These are phyloP conservation scores for Eristalis intricaria DNA, from an alignment of 2,888 invertebrate species.

Conservation along the genomic window DNA sequence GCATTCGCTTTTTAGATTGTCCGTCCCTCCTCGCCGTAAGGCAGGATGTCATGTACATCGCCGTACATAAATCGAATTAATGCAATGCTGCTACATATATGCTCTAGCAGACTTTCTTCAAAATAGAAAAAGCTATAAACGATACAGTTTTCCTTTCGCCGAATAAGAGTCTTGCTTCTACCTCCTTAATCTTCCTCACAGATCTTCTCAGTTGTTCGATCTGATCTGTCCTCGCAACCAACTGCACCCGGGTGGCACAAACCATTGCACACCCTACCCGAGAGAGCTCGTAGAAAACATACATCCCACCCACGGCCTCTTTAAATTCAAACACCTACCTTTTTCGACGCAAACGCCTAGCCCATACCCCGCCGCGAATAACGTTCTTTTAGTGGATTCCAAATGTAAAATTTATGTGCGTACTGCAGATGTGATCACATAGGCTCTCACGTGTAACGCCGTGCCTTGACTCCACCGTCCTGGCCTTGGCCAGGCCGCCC, in stretches of 20 bases:
- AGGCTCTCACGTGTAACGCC: constrained; percentile 48
- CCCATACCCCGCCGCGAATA: constrained; percentile 1
- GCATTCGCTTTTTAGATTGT: no score
- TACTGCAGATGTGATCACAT: constrained; percentile 58
- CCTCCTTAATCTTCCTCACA: no score
- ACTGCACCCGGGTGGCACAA: background rate
- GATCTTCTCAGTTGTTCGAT: no score
- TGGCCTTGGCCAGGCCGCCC: background rate
- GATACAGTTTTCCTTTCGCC: no score
- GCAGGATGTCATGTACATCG: no score
- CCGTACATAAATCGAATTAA: no score
- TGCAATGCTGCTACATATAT: no score
- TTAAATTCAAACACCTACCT: background rate
- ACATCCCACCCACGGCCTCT: background rate
- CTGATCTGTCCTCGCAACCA: background rate
- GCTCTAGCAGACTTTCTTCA: no score
- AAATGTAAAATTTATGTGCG: constrained; percentile 58
- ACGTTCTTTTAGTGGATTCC: constrained; percentile 44
- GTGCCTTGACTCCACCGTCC: background rate
- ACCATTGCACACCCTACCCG: background rate
- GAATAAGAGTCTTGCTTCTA: no score
- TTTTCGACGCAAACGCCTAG: background rate
- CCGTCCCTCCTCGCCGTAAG: no score
- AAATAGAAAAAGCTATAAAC: no score
- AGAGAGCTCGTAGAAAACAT: background rate